Evolutionary conservation across 2,113 vertebrate species (phyloP).

Genomic region (Gallinago undulata): DNA sequence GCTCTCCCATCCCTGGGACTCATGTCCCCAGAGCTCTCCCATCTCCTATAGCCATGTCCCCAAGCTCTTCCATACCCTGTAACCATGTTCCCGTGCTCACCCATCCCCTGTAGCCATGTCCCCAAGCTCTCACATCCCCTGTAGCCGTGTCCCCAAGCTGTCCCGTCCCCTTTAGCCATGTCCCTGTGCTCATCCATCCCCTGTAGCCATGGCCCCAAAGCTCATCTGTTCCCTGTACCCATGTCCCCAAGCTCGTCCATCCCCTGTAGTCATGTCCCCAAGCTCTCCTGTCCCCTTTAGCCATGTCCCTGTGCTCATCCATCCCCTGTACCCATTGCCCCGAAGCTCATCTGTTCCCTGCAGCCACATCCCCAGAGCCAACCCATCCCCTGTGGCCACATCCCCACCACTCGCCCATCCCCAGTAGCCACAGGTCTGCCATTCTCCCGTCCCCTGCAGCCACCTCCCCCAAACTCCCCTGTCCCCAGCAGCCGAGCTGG

Average conservation of each 20-base stretch:
- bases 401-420: neutral
- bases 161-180: neutral
- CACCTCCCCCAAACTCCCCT: neutral
- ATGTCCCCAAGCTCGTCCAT: no score
- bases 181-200: neutral
- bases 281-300: neutral
- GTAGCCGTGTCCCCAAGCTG: neutral
- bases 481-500: neutral
- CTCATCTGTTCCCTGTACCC: neutral
- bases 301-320: neutral
- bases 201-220: neutral
- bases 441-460: neutral
- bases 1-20: neutral
- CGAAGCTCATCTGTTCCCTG: neutral
- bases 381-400: neutral
- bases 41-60: no score
- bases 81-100: fast-evolving
- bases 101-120: no score
- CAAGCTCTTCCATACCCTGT: no score
- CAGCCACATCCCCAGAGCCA: fast-evolving
- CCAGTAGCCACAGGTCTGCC: no score
- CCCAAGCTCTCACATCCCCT: neutral
- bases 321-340: neutral
- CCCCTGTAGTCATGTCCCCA: no score
- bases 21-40: no score